Evolutionary conservation across 2,113 vertebrate species (phyloP), one percentile per base, ranked within the genome.

Genomic region (Platichthys flesus): DNA sequence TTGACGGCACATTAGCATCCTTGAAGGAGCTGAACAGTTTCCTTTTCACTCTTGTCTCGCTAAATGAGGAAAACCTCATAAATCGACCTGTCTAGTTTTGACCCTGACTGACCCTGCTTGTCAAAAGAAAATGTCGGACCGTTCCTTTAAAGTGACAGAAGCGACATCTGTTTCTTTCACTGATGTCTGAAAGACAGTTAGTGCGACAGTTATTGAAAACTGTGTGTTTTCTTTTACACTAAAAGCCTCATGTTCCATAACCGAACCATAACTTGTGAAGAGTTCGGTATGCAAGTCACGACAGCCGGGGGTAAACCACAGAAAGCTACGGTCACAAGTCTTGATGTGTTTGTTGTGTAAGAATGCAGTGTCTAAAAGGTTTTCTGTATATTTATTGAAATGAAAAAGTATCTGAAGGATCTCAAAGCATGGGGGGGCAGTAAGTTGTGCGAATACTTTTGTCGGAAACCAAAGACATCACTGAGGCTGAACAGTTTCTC

Each of bases 401-500:
- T 18, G 28, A 9, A 56, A 37, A 16, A 26, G 18, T 23, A 52
- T 71, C 73, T 26, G 0, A 57, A 20, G 15, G 0, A 56, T 31
- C 31, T 61, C 2, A 56, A 1, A 54, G 42, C 4, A 62, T n/a
- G 45, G 31, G 45, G n/a, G 20, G 35, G 26, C 18, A 58, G 58
- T 21, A 79, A 65, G 13, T 16, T 66, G 24, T 59, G 21, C 56
- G 31, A 75, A 52, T 71, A 70, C 70, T 81, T 83, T 80, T 51
- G 15, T 51, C 8, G 47, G 61, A 85, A 67, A 45, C 20, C 45
- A 79, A 76, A 76, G 67, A 82, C 83, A 74, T 61, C 37, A 71
- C 24, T 4, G 57, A 76, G 26, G 24, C 84, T 57, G 60, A 77
- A 74, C 51, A 57, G 79, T 70, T 81, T 85, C 47, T 84, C 57